A percentile compares a stretch with the other conserved stretches of the same genome.
These are phyloP conservation scores for Equus quagga DNA, from an alignment of 2,113 vertebrate genomes.

Conservation along the genomic window DNA sequence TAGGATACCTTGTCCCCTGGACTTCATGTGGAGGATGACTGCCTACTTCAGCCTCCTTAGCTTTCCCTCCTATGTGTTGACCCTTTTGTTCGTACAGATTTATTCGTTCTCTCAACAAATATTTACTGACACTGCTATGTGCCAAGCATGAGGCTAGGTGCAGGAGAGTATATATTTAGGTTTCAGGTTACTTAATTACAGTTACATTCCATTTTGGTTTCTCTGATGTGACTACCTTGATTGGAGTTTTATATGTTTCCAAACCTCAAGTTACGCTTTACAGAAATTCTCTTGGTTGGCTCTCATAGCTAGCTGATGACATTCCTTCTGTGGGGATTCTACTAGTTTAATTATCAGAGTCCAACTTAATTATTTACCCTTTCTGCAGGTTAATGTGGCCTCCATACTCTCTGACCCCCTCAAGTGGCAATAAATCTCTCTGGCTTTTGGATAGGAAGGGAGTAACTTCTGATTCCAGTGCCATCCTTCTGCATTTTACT, in stretches of 20 bases:
- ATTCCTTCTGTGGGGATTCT: background rate
- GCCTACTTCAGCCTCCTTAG: background rate
- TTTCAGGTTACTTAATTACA: conserved; percentile 5
- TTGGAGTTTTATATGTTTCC: background rate
- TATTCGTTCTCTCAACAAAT: conserved; percentile 6
- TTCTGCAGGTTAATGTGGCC: background rate
- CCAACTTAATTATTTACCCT: background rate
- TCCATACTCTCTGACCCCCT: background rate
- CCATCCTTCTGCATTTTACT: background rate
- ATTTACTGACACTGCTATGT: background rate
- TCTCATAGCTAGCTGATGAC: background rate
- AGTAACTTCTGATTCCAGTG: background rate
- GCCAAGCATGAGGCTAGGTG: background rate
- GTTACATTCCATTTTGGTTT: background rate
- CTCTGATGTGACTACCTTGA: background rate
- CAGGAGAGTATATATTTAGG: background rate
- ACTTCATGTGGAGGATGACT: background rate
- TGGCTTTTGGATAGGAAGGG: background rate
- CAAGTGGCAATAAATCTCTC: background rate
- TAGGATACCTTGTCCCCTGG: background rate
- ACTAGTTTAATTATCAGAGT: background rate
- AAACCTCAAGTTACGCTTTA: background rate
- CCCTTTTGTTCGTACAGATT: background rate
- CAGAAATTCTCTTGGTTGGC: background rate
- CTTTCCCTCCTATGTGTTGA: background rate